Conservation (phyloP, 1,140 invertebrate genomes). For the Drosophila pallidifrons region DNA sequence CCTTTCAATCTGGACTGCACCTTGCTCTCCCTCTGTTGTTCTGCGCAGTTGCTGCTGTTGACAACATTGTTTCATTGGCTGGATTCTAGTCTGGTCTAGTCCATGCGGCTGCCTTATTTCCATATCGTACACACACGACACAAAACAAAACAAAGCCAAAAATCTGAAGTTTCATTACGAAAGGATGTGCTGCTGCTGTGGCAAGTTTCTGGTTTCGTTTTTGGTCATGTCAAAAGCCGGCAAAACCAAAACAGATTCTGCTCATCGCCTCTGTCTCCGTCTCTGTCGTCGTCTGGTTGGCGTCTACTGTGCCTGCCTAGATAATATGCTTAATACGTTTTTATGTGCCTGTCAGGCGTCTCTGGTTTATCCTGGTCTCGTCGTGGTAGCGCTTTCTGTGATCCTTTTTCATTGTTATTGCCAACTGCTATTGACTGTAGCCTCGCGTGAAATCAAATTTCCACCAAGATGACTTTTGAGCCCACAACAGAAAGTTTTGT, state of each 20-base stretch:
- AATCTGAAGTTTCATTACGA: constrained; percentile 79
- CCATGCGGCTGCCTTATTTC: constrained; percentile 63
- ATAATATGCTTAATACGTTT: constrained; percentile 83
- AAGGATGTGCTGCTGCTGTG: constrained; percentile 39
- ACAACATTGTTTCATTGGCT: constrained; percentile 74
- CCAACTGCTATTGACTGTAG: constrained; percentile 71
- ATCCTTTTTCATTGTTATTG: constrained; percentile 70
- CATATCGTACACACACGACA: constrained; percentile 53
- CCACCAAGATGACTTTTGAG: constrained; percentile 76
- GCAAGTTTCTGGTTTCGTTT: constrained; percentile 56
- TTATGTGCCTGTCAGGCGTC: constrained; percentile 62
- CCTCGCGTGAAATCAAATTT: constrained; percentile 81
- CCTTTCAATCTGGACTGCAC: constrained; percentile 59
- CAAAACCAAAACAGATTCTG: constrained; percentile 62
- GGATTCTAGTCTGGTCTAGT: constrained; percentile 11
- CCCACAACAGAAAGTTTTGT: constrained; percentile 58
- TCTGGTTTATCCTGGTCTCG: background rate
- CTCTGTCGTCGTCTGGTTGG: constrained; percentile 58
- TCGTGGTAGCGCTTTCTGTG: constrained; percentile 16
- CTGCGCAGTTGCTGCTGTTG: constrained; percentile 60
- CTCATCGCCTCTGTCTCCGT: constrained; percentile 28
- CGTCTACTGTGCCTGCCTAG: constrained; percentile 69
- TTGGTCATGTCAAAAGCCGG: constrained; percentile 67
- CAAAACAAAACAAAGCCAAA: constrained; percentile 61
- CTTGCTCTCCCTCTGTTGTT: constrained; percentile 9